phyloP scores from a whole-genome alignment of 2,113 vertebrate species.

The Larimichthys crocea region DNA sequence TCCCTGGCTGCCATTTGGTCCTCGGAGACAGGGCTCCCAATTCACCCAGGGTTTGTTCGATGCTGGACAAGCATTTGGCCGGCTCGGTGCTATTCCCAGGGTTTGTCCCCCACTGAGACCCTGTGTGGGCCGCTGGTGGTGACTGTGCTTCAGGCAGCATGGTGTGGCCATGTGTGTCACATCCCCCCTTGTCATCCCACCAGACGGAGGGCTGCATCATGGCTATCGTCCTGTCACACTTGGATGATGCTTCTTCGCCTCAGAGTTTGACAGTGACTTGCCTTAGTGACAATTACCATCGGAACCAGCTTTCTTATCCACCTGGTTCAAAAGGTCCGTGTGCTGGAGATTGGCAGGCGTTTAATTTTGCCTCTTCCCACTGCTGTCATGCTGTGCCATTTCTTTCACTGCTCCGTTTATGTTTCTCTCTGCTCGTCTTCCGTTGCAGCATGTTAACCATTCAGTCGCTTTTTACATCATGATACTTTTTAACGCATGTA shows the following conservation, averaged over 20 bases:
- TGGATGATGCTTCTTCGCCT: conserved; percentile 76
- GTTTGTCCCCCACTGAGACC: conserved; percentile 65
- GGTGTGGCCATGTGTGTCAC: conserved; percentile 78
- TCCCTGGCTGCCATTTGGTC: conserved; percentile 57
- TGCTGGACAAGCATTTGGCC: conserved; percentile 67
- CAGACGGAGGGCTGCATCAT: conserved; percentile 81
- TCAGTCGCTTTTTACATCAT: conserved; percentile 21
- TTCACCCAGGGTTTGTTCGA: conserved; percentile 40
- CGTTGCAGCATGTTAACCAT: conserved; percentile 34
- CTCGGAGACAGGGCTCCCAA: conserved; percentile 38
- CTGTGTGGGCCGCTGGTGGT: conserved; percentile 77
- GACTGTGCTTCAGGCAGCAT: conserved; percentile 74
- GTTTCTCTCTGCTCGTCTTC: conserved; percentile 44
- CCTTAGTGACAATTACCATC: conserved; percentile 78
- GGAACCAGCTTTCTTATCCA: conserved; percentile 76
- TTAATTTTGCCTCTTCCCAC: conserved; percentile 57
- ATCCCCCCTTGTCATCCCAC: conserved; percentile 73
- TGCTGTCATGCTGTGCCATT: conserved; percentile 55
- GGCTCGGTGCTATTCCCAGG: conserved; percentile 57
- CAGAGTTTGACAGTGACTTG: conserved; percentile 73
- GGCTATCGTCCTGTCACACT: conserved; percentile 81
- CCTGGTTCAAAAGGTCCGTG: conserved; percentile 78
- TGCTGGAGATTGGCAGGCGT: conserved; percentile 73
- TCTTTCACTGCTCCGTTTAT: conserved; percentile 48
- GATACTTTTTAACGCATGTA: conserved; percentile 12